Percentiles rank a stretch among this genome's conserved stretches.
Evolutionary conservation across 1,140 invertebrate genomes (phyloP).

Genomic region (Danaus plexippus): DNA sequence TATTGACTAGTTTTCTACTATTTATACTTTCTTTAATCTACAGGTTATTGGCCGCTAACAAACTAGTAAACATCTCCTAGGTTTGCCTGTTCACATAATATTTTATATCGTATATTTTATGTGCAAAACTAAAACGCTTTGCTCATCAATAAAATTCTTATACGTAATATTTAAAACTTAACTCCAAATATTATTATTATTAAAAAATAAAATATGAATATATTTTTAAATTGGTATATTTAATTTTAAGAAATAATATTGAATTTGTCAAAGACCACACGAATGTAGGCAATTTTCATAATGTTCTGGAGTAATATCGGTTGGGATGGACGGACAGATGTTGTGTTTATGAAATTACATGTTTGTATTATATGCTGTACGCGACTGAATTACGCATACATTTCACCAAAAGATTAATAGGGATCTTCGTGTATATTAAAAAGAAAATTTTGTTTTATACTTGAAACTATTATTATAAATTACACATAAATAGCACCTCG

Average conservation of each 20-base stretch:
- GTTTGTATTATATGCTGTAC: slow-evolving; percentile 33
- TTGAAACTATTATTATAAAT: no score
- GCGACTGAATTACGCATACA: slow-evolving; percentile 58
- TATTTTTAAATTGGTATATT: slow-evolving; percentile 8
- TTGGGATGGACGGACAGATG: slow-evolving; percentile 32
- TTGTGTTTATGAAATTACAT: slow-evolving; percentile 40
- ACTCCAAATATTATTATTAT: not conserved
- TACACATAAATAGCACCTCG: no score
- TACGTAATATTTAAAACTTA: not conserved
- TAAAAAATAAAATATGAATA: slow-evolving; percentile 4
- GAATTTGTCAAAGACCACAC: slow-evolving; percentile 23
- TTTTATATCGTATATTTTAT: not conserved
- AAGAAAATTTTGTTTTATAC: no score
- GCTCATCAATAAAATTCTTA: no score
- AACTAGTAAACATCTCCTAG: not conserved
- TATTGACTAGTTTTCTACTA: slow-evolving; percentile 36
- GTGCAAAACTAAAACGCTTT: not conserved
- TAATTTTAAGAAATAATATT: not conserved
- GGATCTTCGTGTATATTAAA: slow-evolving; percentile 10
- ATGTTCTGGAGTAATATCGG: slow-evolving; percentile 32
- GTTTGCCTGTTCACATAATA: slow-evolving; percentile 2
- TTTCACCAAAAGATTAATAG: slow-evolving; percentile 20
- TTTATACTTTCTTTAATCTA: slow-evolving; percentile 29
- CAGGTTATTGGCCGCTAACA: slow-evolving; percentile 12
- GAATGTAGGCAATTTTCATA: slow-evolving; percentile 30